These are phyloP conservation scores for Drosophila silvestris DNA, from an alignment of 2,888 invertebrate species.

Conservation along the genomic window DNA sequence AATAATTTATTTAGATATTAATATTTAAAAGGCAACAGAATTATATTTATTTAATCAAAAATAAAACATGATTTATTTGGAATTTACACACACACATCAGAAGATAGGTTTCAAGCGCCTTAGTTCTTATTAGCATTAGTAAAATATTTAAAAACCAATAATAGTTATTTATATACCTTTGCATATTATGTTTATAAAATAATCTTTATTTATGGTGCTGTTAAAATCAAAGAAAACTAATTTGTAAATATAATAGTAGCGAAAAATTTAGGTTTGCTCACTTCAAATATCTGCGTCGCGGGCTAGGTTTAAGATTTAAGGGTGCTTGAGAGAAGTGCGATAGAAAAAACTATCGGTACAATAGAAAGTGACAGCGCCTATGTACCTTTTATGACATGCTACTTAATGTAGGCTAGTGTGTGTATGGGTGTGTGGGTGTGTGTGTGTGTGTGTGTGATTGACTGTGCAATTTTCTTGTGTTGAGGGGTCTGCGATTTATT, in stretches of 20 bases:
- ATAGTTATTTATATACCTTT: not conserved
- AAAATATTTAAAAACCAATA: not conserved
- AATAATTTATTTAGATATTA: not conserved
- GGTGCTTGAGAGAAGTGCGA: not conserved
- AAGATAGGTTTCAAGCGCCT: not conserved
- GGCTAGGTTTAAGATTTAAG: not conserved
- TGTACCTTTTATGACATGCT: slow-evolving; percentile 14
- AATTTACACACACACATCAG: not conserved
- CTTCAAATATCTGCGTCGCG: not conserved
- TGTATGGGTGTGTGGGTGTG: not conserved
- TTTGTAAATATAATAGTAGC: not conserved
- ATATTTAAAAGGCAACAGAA: not conserved
- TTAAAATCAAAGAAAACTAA: not conserved
- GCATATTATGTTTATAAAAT: not conserved
- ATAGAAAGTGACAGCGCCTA: not conserved
- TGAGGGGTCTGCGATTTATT: slow-evolving; percentile 50
- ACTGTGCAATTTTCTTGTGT: slow-evolving; percentile 10
- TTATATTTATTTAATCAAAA: too few relatives aligned
- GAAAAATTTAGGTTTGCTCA: not conserved
- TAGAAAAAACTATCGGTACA: not conserved
- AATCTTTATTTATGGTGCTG: not conserved
- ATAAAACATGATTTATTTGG: not conserved
- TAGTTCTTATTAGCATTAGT: not conserved
- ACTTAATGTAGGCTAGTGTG: slow-evolving; percentile 1
- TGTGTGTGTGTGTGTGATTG: not conserved